Base-by-base conservation (phyloP, 2,113 vertebrate species). In the Toxotes jaculatrix region DNA sequence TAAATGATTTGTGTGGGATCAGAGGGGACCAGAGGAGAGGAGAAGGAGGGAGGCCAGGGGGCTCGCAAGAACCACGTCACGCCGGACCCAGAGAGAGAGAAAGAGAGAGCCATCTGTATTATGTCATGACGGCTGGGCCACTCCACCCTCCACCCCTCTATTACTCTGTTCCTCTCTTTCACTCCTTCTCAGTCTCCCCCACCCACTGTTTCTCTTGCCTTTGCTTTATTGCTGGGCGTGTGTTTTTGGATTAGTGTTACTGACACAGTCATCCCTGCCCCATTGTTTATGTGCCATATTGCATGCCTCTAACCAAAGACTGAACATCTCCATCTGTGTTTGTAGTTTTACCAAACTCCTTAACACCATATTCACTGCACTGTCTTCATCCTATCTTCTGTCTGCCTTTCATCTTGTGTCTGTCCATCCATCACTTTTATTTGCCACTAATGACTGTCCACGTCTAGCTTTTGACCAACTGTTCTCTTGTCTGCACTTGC, bases 91-190 rank as follows among this genome's bases (percentile, higher is more conserved):
- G 42, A 79, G 77, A 82, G 64, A 76, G 73, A 64, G 38, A 76
- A 69, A 64, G 38, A 64, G 38, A 64, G 82, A 83, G 80, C 61
- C 84, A 83, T 87, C 69, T 90, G 87, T 75, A 85, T 93, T 92
- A 93, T 92, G 88, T 93, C 91, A 92, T 87, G 84, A 62, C 63
- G 89, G 77, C 49, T 17, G 23, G 55, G 62, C 70, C 49, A 91
- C 91, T 83, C 90, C 92, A 92, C 92, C 93, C 93, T 88, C 62
- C 45, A 13, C 75, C 75, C 75, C 74, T 77, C 47, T 45, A 9
- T 74, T 87, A 77, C 74, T 27, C 51, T 42, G 51, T 78, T 57
- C 61, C 49, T 43, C 5, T 2, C 21, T 68, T 40, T 65, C 45
- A 36, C 42, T 49, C 38, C 5, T 51, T 55, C 31, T 55, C 43